Evolutionary conservation across 2,888 invertebrate genomes (phyloP).

Genomic region (Palloptera scutellata): DNA sequence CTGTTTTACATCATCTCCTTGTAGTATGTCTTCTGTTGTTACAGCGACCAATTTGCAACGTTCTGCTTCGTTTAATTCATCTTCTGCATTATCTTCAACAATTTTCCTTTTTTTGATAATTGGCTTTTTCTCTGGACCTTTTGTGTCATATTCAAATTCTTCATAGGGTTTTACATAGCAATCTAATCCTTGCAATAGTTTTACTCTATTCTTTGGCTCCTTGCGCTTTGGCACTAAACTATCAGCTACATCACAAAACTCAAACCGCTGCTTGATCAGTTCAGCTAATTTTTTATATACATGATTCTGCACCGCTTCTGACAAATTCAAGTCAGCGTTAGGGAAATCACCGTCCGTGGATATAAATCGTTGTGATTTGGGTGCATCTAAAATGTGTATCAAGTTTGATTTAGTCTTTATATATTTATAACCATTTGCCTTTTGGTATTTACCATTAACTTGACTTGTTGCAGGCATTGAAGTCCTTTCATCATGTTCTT

Average conservation of each 20-base stretch:
- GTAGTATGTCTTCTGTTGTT: slow-evolving; percentile 44
- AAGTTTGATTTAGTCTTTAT: neutral
- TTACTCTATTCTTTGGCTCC: slow-evolving; percentile 40
- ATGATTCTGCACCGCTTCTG: slow-evolving; percentile 48
- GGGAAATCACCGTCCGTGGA: slow-evolving; percentile 33
- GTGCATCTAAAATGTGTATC: slow-evolving; percentile 27
- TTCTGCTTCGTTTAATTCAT: slow-evolving; percentile 16
- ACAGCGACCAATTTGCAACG: slow-evolving; percentile 39
- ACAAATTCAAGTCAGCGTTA: slow-evolving; percentile 47
- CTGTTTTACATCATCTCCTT: slow-evolving; percentile 39
- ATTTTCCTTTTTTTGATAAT: slow-evolving; percentile 44
- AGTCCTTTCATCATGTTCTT: too few relatives aligned
- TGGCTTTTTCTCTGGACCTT: slow-evolving; percentile 45
- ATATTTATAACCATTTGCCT: neutral
- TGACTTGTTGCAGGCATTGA: too few relatives aligned
- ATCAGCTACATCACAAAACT: slow-evolving; percentile 39
- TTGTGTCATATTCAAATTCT: slow-evolving; percentile 46
- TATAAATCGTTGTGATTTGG: slow-evolving; percentile 48
- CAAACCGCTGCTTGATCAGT: slow-evolving; percentile 46
- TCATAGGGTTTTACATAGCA: slow-evolving; percentile 49
- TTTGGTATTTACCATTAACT: slow-evolving; percentile 17
- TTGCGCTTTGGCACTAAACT: neutral
- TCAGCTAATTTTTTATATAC: slow-evolving; percentile 48
- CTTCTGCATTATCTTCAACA: slow-evolving; percentile 26
- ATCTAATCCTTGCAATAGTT: slow-evolving; percentile 45